Percentiles rank a stretch among this genome's conserved stretches.
Evolutionary conservation across 2,888 invertebrate genomes (phyloP).

Genomic region (Octonoba sinensis): DNA sequence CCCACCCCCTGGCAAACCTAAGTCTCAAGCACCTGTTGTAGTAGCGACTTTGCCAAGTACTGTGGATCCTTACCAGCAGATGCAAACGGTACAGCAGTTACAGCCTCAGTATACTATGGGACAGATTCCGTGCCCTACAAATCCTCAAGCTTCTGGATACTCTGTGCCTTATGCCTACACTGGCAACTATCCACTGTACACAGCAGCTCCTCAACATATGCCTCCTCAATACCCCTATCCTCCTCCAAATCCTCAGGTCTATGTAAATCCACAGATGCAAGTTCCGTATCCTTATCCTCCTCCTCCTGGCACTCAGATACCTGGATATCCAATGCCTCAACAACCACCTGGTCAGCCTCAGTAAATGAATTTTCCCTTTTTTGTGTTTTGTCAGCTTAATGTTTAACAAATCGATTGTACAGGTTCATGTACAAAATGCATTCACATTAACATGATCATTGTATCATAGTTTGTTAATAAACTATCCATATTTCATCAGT

Average conservation of each 20-base stretch:
- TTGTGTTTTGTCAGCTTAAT: constrained; percentile 1
- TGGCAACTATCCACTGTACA: constrained; percentile 45
- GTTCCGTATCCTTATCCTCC: constrained; percentile 42
- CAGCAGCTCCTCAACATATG: constrained; percentile 32
- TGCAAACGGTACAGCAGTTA: constrained; percentile 38
- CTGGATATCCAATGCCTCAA: constrained; percentile 46
- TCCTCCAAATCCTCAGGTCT: constrained; percentile 23
- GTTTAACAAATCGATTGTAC: constrained; percentile 9
- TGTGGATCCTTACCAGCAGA: constrained; percentile 47
- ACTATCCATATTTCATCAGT: constrained; percentile 51
- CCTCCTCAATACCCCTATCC: constrained; percentile 32
- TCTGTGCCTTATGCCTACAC: constrained; percentile 62
- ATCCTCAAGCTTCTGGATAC: constrained; percentile 36
- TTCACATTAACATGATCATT: constrained; percentile 39
- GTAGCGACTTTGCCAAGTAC: constrained; percentile 5
- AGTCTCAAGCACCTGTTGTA: background rate
- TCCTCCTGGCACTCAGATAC: constrained; percentile 24
- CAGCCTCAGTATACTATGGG: constrained; percentile 26
- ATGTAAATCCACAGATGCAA: constrained; percentile 19
- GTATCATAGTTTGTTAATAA: constrained; percentile 62
- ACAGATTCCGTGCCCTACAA: constrained; percentile 20
- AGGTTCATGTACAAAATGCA: constrained; percentile 7
- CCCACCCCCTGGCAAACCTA: constrained; percentile 37
- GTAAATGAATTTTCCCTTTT: background rate
- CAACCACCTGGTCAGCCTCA: constrained; percentile 29